Evolutionary conservation across 2,888 invertebrate genomes (phyloP), one percentile per base, ranked within the genome.

Genomic region (Drosophila neotestacea): DNA sequence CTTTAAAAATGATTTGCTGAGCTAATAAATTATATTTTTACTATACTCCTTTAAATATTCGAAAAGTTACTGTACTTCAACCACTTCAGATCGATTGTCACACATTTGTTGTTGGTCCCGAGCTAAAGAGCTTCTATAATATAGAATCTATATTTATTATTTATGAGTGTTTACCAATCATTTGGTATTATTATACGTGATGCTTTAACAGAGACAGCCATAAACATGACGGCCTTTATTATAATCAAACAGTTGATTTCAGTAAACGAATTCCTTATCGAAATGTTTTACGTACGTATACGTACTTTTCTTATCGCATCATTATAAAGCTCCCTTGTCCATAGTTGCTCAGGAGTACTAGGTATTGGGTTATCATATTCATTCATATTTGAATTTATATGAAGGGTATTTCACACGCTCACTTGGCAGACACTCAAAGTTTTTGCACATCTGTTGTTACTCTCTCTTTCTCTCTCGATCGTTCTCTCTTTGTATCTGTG

Each of bases 401-500:
- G 65, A 28, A 76, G 76, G 36, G 78, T 46, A 77, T 59, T 32
- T 6, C 1, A 0, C n/a, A n/a, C 4, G 34, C 6, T 55, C 55
- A 42, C 42, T 22, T 52, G 44, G 44, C 70, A 44, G 61, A n/a
- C 27, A 41, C 36, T 59, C 28, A 9, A 13, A 39, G 6, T 28
- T 73, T 77, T 73, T 46, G 78, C 78, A 65, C 76, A 76, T 73
- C 65, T 76, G 76, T 62, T 77, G 44, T 34, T 6, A 32, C 36
- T 52, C 36, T 10, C 52, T 36, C 39, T 46, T 47, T 13, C 11
- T 27, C 50, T 42, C 34, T 30, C n/a, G 22, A 22, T 30, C 10
- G 5, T 10, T 48, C 32, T 28, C 44, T 58, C 9, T 34, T 10
- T 22, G 9, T 38, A 16, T 39, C 1, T 58, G 7, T 48, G 5